Conservation (phyloP, 2,113 vertebrate genomes). For the Dendrocopos noguchii region DNA sequence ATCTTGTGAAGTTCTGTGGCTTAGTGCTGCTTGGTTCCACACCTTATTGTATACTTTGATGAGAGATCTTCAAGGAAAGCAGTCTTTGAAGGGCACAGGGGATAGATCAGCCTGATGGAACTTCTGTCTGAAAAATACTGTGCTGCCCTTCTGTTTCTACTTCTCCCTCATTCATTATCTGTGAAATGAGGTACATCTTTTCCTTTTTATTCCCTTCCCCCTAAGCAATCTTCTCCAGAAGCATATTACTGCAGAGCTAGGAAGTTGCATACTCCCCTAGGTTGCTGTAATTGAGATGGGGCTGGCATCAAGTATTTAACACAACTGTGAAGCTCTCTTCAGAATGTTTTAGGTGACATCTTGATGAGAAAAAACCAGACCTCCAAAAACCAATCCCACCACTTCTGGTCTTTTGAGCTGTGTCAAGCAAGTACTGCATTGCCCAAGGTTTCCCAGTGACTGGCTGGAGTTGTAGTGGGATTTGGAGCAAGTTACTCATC, state of each 20-base stretch:
- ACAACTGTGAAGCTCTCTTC: neutral
- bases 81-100: neutral
- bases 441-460: neutral
- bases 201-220: neutral
- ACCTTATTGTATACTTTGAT: neutral
- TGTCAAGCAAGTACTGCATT: rapidly evolving
- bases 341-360: neutral
- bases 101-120: neutral
- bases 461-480: neutral
- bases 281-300: neutral
- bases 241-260: neutral
- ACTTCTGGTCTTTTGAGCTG: neutral
- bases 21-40: neutral
- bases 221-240: neutral
- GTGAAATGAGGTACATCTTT: neutral
- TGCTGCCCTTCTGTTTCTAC: neutral
- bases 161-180: neutral
- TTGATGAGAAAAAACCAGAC: neutral
- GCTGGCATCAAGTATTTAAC: neutral
- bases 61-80: neutral
- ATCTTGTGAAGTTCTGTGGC: neutral
- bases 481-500: neutral
- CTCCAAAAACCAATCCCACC: neutral
- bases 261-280: neutral
- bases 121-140: neutral